Percentiles rank a stretch among this genome's conserved stretches.
Conservation (phyloP, 1,140 invertebrate genomes). For the Rhysida immarginata region DNA sequence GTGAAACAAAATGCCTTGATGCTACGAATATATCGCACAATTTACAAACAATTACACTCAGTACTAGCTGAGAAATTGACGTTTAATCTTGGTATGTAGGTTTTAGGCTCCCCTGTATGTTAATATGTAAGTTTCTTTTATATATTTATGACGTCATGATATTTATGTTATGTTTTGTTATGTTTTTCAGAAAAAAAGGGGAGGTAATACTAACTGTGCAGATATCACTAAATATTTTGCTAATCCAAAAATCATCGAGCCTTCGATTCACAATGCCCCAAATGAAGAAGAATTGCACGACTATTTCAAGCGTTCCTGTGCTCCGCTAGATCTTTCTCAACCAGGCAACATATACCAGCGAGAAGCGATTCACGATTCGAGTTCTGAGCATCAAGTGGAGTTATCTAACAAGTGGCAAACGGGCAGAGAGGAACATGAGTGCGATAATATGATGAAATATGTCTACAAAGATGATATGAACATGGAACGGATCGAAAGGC, state of each 20-base stretch:
- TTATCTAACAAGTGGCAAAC: neutral
- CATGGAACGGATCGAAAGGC: neutral
- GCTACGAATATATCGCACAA: no score
- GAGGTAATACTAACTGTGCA: neutral
- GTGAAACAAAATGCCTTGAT: no score
- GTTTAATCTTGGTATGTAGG: no score
- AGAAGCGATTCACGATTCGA: neutral
- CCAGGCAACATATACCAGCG: neutral
- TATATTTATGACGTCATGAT: no score
- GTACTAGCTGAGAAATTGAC: no score
- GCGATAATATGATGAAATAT: neutral
- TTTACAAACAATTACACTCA: no score
- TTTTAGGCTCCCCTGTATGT: no score
- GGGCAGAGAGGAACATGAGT: neutral
- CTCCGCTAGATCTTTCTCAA: neutral
- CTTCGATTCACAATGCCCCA: neutral
- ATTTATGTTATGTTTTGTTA: neutral
- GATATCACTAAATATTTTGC: neutral
- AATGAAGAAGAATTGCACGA: neutral
- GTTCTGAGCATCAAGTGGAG: neutral
- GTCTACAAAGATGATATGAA: no score
- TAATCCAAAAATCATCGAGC: neutral
- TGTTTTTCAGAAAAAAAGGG: neutral
- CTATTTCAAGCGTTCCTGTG: neutral
- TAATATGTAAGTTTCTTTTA: no score